These are phyloP conservation scores for Hemithea aestivaria DNA, from an alignment of 2,888 invertebrate species.

Conservation along the genomic window DNA sequence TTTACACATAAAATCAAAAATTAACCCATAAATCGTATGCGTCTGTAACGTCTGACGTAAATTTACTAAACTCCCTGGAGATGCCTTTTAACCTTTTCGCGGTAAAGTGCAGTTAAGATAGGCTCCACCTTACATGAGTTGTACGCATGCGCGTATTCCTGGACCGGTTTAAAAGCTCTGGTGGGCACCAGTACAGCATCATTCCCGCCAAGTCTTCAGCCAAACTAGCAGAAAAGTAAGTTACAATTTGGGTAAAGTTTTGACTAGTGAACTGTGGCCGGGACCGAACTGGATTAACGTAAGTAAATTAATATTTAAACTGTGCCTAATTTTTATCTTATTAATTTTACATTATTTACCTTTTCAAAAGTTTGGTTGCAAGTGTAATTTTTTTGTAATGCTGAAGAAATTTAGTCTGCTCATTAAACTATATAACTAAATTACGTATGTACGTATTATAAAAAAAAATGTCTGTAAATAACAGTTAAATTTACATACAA, in stretches of 20 bases:
- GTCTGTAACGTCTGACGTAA: conserved; percentile 10
- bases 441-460: no score
- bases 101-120: conserved; percentile 42
- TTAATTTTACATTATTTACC: conserved; percentile 1
- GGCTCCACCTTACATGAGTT: conserved; percentile 39
- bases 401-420: no score
- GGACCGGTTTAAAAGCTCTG: conserved; percentile 50
- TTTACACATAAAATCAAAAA: no score
- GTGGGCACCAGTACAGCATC: conserved; percentile 30
- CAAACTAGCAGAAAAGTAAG: conserved; percentile 22
- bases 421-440: no score
- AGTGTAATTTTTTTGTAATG: no score
- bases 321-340: not conserved
- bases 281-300: conserved; percentile 24
- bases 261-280: conserved; percentile 41
- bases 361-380: no score
- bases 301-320: conserved; percentile 20
- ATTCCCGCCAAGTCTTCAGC: conserved; percentile 53
- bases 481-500: no score
- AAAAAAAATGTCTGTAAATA: no score
- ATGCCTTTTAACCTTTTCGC: conserved; percentile 25
- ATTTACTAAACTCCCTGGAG: conserved; percentile 22
- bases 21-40: conserved; percentile 10
- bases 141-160: conserved; percentile 51
- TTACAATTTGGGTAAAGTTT: conserved; percentile 42